These are phyloP conservation scores for Doryteuthis pealeii DNA, from an alignment of 1,140 invertebrate species.

Conservation along the genomic window DNA sequence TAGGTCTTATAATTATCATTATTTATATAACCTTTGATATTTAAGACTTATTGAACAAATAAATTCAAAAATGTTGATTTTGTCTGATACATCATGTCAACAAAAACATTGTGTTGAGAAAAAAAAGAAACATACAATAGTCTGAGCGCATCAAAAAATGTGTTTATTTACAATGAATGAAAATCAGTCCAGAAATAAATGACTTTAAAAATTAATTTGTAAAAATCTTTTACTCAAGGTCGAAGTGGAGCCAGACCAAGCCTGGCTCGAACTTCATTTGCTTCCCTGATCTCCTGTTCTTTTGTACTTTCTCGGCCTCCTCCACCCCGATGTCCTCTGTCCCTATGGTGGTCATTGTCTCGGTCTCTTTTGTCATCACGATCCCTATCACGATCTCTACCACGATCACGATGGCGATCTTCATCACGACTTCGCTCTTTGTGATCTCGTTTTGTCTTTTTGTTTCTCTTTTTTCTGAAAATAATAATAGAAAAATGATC, in stretches of 20 bases:
- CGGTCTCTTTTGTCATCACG: conserved; percentile 34
- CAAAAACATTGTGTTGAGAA: no score
- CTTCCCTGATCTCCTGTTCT: conserved; percentile 62
- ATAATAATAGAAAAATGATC: not conserved
- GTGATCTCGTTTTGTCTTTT: conserved; percentile 29
- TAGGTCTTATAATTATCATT: no score
- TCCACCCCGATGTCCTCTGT: conserved; percentile 16
- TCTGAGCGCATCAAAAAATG: no score
- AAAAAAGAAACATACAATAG: no score
- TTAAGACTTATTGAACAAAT: no score
- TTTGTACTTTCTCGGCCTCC: conserved; percentile 20
- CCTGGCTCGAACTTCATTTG: conserved; percentile 64
- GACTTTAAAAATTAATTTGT: no score
- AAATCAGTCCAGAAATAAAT: no score
- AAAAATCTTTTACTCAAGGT: conserved; percentile 15
- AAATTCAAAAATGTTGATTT: no score
- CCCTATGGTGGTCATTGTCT: conserved; percentile 24
- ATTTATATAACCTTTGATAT: no score
- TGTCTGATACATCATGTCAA: no score
- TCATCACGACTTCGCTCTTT: conserved; percentile 24
- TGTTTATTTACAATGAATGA: no score
- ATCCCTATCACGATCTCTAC: conserved; percentile 28
- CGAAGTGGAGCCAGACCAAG: conserved; percentile 63
- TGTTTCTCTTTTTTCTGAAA: conserved; percentile 12
- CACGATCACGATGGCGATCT: conserved; percentile 27